Conservation (phyloP, 37 sponge, comb jelly and placozoan genomes). For the Beroe ovata region DNA sequence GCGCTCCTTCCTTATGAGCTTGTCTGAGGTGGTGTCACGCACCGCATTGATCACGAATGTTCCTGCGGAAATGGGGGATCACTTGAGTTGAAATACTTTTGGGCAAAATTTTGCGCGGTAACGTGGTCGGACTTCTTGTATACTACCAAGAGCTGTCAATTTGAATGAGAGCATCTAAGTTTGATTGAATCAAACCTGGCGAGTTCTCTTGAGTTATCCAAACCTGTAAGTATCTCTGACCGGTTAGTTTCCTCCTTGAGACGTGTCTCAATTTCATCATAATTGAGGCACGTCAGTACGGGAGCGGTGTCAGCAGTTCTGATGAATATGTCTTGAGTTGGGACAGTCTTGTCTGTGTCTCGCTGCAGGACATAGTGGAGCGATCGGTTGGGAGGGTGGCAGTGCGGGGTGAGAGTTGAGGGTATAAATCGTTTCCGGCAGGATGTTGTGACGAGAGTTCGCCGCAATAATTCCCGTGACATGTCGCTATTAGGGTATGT, state of each 20-base stretch:
- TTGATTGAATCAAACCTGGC: too few relatives aligned
- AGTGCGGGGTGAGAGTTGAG: background rate
- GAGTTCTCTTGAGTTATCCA: too few relatives aligned
- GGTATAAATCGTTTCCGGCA: too few relatives aligned
- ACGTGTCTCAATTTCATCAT: background rate
- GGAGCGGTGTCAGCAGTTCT: constrained; percentile 23
- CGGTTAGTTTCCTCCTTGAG: background rate
- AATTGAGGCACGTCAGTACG: background rate
- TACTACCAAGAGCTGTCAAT: too few relatives aligned
- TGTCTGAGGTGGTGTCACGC: background rate
- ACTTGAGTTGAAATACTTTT: too few relatives aligned
- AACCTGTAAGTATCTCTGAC: background rate
- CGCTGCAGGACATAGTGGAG: constrained; percentile 25
- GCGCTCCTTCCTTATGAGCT: constrained; percentile 6
- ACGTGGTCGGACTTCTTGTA: too few relatives aligned
- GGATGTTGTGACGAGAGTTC: too few relatives aligned
- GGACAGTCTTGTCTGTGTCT: background rate
- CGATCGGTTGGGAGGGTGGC: background rate
- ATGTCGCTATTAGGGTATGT: background rate
- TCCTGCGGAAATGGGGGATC: background rate
- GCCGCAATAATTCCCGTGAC: background rate
- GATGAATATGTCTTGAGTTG: constrained; percentile 15
- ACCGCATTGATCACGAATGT: constrained; percentile 32
- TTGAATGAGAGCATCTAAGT: too few relatives aligned
- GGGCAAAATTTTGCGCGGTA: too few relatives aligned